Evolutionary conservation across 2,797 vertebrate species (phyloP).

Genomic region (Trematomus bernacchii): DNA sequence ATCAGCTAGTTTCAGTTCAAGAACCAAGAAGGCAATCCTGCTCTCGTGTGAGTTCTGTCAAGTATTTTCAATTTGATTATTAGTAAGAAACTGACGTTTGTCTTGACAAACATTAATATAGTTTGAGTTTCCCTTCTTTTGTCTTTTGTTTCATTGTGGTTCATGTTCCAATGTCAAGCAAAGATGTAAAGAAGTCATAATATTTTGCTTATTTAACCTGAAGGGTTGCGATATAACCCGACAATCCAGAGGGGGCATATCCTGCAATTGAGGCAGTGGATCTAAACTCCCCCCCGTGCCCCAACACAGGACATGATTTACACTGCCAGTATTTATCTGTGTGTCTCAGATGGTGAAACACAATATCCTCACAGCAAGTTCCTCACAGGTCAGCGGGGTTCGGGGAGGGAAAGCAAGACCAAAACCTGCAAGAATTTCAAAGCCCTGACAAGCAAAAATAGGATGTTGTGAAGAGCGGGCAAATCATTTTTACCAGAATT

Average conservation of each 20-base stretch:
- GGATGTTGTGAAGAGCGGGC: not conserved
- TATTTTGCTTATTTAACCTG: slow-evolving; percentile 49
- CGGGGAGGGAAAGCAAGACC: not conserved
- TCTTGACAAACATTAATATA: not conserved
- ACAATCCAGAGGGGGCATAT: slow-evolving; percentile 36
- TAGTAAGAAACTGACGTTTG: too few species aligned
- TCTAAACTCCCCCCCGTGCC: not conserved
- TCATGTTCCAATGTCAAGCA: not conserved
- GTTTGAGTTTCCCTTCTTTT: not conserved
- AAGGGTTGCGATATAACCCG: not conserved
- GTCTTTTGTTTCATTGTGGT: not conserved
- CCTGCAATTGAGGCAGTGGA: slow-evolving; percentile 64
- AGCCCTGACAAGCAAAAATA: not conserved
- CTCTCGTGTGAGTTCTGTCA: too few species aligned
- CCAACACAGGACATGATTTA: slow-evolving; percentile 41
- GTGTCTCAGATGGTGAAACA: slow-evolving; percentile 49
- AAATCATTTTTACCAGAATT: not conserved
- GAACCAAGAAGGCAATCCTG: not conserved
- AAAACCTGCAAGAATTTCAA: slow-evolving; percentile 3
- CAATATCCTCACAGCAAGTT: slow-evolving; percentile 51
- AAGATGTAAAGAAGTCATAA: not conserved
- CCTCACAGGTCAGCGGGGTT: slow-evolving; percentile 33
- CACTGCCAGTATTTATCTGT: slow-evolving; percentile 47
- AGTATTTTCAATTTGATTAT: too few species aligned
- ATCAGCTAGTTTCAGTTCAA: not conserved